Percentiles rank a stretch among this genome's conserved stretches.
Conservation (phyloP, 2,797 vertebrate species). For the Molossus alvarezi region DNA sequence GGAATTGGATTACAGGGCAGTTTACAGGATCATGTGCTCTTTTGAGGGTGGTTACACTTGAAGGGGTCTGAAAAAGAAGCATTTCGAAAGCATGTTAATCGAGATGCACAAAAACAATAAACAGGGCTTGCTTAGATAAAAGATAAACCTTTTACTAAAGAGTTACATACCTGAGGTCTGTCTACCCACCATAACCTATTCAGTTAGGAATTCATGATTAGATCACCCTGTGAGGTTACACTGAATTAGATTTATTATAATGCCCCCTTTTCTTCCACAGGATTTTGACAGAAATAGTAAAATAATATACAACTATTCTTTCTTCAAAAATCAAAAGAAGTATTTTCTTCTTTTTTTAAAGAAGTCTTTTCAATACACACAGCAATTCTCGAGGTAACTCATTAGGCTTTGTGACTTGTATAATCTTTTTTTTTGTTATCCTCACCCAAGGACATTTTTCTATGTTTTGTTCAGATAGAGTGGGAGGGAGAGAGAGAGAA, state of each 20-base stretch:
- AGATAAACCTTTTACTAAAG: background rate
- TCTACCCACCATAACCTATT: background rate
- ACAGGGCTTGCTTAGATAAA: background rate
- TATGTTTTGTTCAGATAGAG: no score
- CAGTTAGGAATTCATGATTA: background rate
- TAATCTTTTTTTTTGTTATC: background rate
- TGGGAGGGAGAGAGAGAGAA: no score
- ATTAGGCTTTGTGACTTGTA: background rate
- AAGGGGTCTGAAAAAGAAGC: background rate
- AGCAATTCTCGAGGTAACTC: background rate
- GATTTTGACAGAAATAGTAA: constrained; percentile 35
- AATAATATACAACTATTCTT: background rate
- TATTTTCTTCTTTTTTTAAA: background rate
- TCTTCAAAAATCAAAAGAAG: constrained; percentile 50
- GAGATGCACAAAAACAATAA: background rate
- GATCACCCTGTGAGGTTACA: background rate
- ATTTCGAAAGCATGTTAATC: background rate
- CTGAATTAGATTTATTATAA: background rate
- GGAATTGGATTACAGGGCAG: background rate
- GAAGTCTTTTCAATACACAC: background rate
- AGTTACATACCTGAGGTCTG: background rate
- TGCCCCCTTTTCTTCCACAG: background rate
- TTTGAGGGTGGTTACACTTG: background rate
- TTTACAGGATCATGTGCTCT: background rate
- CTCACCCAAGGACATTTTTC: no score